Evolutionary conservation across 64 coral and sea anemone genomes (phyloP).

Genomic region (Montipora capricornis): DNA sequence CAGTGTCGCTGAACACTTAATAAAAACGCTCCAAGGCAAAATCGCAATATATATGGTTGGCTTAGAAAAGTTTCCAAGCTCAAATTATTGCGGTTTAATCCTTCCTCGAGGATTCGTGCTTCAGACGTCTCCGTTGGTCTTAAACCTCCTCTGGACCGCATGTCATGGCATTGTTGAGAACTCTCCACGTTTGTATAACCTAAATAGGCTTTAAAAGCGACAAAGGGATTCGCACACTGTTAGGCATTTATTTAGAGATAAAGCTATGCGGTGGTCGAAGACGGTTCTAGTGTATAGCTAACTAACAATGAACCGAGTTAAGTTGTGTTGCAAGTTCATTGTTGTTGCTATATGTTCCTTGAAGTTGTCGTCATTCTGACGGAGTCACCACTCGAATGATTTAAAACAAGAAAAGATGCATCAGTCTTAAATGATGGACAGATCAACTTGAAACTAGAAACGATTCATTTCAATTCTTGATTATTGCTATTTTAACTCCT

Average conservation of each 20-base stretch:
- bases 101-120: not conserved
- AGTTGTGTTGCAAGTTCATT: not conserved
- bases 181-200: conserved; percentile 18
- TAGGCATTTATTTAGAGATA: conserved; percentile 46
- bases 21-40: not conserved
- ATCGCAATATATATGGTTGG: not conserved
- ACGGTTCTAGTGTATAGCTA: not conserved
- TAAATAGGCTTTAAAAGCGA: not conserved
- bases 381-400: no score
- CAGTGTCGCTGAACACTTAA: no score
- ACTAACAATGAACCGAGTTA: not conserved
- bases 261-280: conserved; percentile 29
- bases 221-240: conserved; percentile 14
- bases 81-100: not conserved
- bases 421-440: not conserved
- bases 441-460: not conserved
- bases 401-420: not conserved
- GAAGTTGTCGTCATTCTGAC: not conserved
- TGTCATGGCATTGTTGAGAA: conserved; percentile 6
- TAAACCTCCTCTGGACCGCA: not conserved
- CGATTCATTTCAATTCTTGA: not conserved
- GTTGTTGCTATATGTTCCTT: not conserved
- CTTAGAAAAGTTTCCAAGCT: not conserved
- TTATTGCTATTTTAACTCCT: not conserved
- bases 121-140: not conserved